These are phyloP conservation scores for Myotis davidii DNA, from an alignment of 2,113 vertebrate species.

Conservation along the genomic window DNA sequence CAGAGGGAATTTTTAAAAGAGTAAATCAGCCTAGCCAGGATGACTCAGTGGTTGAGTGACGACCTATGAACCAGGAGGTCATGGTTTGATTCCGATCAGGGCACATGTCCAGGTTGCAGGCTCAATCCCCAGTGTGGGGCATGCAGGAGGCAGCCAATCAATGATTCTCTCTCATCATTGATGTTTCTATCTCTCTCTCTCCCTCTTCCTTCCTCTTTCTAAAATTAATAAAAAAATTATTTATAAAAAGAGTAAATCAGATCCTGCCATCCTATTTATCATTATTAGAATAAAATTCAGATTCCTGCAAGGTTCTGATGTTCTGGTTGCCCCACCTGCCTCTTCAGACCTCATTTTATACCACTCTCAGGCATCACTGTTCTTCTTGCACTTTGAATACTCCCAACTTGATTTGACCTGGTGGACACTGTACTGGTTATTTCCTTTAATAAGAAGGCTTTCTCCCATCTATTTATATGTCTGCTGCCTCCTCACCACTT, in stretches of 20 bases:
- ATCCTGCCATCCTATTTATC: not conserved
- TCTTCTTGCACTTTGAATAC: not conserved
- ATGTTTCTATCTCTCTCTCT: too few species aligned
- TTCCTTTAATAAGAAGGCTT: not conserved
- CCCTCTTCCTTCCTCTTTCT: too few species aligned
- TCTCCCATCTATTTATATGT: not conserved
- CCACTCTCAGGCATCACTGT: not conserved
- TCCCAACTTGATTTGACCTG: not conserved
- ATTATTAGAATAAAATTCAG: not conserved
- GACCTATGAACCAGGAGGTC: too few species aligned
- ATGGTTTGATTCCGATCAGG: too few species aligned
- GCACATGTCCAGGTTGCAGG: too few species aligned
- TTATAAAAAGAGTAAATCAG: slow-evolving; percentile 13
- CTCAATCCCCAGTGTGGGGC: too few species aligned
- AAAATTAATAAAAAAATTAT: too few species aligned
- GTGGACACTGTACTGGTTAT: not conserved
- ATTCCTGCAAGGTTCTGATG: not conserved
- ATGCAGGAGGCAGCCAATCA: too few species aligned
- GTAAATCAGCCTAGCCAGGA: not conserved
- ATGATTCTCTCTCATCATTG: too few species aligned
- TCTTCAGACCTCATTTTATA: not conserved
- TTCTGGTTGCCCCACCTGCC: not conserved
- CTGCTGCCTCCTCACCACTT: not conserved
- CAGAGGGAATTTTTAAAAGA: slow-evolving; percentile 8
- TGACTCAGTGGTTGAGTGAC: too few species aligned